Evolutionary conservation across 2,888 invertebrate genomes (phyloP).

Genomic region (Limnephilus marmoratus): DNA sequence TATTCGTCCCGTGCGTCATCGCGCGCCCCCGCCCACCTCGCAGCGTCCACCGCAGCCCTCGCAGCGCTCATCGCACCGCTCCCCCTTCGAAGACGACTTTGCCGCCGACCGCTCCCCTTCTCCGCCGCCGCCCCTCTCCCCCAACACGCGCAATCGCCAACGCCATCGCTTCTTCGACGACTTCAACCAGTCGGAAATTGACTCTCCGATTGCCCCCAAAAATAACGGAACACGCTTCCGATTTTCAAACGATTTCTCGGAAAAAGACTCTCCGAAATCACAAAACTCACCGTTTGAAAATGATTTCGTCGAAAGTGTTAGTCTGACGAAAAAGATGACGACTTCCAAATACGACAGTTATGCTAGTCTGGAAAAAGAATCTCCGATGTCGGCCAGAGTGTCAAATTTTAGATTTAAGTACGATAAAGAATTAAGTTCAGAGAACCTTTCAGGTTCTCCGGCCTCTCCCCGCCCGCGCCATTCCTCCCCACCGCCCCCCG

Average conservation of each 20-base stretch:
- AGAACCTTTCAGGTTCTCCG: conserved; percentile 65
- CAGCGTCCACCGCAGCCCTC: conserved; percentile 67
- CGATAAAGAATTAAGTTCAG: conserved; percentile 64
- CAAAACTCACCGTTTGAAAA: conserved; percentile 80
- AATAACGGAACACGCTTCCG: conserved; percentile 70
- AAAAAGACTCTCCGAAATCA: conserved; percentile 71
- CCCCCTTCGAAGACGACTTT: conserved; percentile 65
- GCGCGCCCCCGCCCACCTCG: conserved; percentile 57
- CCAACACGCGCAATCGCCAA: conserved; percentile 67
- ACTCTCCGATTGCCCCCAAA: conserved; percentile 62
- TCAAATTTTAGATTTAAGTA: conserved; percentile 69
- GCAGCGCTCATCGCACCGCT: conserved; percentile 66
- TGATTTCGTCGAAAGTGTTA: conserved; percentile 75
- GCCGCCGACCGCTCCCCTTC: conserved; percentile 58
- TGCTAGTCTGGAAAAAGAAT: conserved; percentile 70
- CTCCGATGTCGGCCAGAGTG: conserved; percentile 67
- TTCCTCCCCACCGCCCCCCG: conserved; percentile 67
- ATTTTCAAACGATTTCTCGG: conserved; percentile 81
- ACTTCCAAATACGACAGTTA: conserved; percentile 70
- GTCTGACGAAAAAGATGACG: conserved; percentile 69
- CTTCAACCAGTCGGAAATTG: conserved; percentile 63
- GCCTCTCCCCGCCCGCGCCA: conserved; percentile 67
- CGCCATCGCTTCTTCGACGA: conserved; percentile 65
- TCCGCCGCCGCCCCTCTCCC: conserved; percentile 67
- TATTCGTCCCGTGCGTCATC: conserved; percentile 68